Conservation (phyloP, 2,797 vertebrate species). For the Prunella strophiata region DNA sequence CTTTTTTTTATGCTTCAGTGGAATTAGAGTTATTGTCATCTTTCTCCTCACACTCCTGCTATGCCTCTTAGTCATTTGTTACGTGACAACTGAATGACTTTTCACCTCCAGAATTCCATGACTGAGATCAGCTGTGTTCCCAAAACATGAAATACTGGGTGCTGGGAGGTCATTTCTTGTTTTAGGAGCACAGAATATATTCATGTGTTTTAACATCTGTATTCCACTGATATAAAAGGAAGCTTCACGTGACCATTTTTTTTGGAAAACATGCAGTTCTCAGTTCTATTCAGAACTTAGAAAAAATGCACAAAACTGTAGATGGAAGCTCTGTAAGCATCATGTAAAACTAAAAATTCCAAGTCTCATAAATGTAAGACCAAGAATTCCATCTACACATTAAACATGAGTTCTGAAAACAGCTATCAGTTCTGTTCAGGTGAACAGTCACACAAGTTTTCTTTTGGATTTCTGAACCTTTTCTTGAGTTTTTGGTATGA, state of each 20-base stretch:
- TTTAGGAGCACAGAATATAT: background rate
- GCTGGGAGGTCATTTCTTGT: slow-evolving; percentile 4
- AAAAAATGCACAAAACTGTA: background rate
- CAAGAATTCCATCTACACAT: background rate
- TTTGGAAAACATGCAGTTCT: background rate
- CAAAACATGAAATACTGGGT: slow-evolving; percentile 8
- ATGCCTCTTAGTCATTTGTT: slow-evolving; percentile 38
- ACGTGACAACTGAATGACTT: slow-evolving; percentile 40
- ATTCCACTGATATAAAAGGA: background rate
- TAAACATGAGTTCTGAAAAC: background rate
- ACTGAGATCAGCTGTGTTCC: background rate
- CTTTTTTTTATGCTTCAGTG: slow-evolving; percentile 50
- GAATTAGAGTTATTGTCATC: slow-evolving; percentile 56
- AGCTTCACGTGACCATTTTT: background rate
- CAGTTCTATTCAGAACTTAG: background rate
- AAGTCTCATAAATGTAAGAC: background rate
- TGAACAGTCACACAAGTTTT: background rate
- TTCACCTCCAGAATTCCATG: slow-evolving; percentile 10
- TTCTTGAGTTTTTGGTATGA: background rate
- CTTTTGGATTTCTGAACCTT: background rate
- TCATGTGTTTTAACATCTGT: background rate
- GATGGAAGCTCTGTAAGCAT: background rate
- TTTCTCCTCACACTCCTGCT: slow-evolving; percentile 29
- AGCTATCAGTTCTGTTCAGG: background rate
- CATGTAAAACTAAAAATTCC: background rate